These are phyloP conservation scores for Gambusia yucatana DNA, from an alignment of 2,797 vertebrate species.

Conservation along the genomic window DNA sequence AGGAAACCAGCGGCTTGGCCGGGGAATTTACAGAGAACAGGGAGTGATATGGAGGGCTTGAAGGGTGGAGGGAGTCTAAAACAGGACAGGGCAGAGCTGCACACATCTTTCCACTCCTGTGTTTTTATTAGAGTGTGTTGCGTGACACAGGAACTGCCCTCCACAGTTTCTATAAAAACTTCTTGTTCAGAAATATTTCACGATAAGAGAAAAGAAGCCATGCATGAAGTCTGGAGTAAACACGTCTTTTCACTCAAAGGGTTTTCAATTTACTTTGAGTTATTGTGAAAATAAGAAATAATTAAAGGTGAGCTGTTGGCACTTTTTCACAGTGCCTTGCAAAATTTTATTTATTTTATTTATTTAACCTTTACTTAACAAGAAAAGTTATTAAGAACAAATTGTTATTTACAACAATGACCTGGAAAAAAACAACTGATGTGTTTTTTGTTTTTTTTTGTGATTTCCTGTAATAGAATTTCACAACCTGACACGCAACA, in stretches of 20 bases:
- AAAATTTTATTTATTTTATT: background rate
- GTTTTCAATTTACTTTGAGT: background rate
- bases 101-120: conserved; percentile 69
- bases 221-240: background rate
- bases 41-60: conserved; percentile 14
- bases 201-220: conserved; percentile 15
- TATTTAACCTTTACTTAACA: no score
- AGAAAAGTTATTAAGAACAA: no score
- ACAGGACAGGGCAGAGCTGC: conserved; percentile 59
- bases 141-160: conserved; percentile 75
- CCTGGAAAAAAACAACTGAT: background rate
- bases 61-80: conserved; percentile 45
- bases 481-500: background rate
- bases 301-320: background rate
- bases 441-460: background rate
- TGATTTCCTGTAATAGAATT: background rate
- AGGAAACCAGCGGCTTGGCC: conserved; percentile 38
- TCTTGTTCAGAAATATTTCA: conserved; percentile 43
- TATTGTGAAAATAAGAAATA: background rate
- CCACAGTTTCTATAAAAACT: conserved; percentile 55
- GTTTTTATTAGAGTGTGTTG: conserved; percentile 68
- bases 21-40: conserved; percentile 25
- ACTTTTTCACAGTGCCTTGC: background rate
- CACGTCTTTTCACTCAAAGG: background rate
- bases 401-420: no score